Conservation (phyloP, 2,113 vertebrate genomes). For the Vimba vimba region DNA sequence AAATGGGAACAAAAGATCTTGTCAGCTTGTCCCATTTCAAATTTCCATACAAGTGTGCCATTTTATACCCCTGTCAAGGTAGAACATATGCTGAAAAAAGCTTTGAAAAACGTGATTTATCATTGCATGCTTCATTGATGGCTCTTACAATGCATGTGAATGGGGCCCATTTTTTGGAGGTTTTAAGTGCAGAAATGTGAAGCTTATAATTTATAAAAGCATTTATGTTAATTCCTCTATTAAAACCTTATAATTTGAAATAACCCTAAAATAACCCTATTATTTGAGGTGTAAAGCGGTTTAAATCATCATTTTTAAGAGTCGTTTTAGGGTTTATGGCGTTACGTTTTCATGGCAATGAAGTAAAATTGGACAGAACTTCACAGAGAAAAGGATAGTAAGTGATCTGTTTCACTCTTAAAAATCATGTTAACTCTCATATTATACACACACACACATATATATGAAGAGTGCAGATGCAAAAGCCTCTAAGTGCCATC, state of each 20-base stretch:
- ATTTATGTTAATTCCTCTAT: background rate
- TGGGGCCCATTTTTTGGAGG: background rate
- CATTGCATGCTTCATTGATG: background rate
- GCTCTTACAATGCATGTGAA: background rate
- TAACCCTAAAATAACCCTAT: no score
- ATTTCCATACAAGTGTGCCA: slow-evolving; percentile 52
- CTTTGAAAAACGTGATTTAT: background rate
- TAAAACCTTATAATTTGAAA: background rate
- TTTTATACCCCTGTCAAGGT: slow-evolving; percentile 43
- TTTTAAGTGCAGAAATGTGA: background rate
- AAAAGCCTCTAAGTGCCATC: no score
- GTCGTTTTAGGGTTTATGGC: background rate
- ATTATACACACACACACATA: no score
- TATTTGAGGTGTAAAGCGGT: background rate
- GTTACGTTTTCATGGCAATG: background rate
- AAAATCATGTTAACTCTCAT: background rate
- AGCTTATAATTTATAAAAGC: background rate
- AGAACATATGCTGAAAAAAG: slow-evolving; percentile 12
- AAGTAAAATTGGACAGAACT: background rate
- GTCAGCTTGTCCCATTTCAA: slow-evolving; percentile 42
- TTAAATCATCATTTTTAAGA: background rate
- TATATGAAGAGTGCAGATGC: no score
- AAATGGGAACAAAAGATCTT: slow-evolving; percentile 21
- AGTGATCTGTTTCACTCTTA: background rate
- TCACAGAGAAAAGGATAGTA: background rate